Base-by-base conservation (phyloP, 2,797 vertebrate species). In the Catharus ustulatus region DNA sequence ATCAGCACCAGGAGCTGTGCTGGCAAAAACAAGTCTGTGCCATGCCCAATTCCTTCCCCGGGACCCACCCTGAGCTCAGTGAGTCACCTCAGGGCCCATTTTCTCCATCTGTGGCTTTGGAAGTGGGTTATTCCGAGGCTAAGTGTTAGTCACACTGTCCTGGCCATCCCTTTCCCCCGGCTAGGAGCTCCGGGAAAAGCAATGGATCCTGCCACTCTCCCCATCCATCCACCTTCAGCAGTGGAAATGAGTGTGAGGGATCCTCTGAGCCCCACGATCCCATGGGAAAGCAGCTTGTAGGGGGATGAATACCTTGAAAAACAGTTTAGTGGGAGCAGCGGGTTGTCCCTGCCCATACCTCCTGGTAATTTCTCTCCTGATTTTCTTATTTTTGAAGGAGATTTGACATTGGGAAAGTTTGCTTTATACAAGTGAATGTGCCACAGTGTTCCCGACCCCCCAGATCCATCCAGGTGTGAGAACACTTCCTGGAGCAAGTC, bases 391-490 rank as follows among this genome's bases (percentile, higher is more conserved):
- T 40, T 26, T 4, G 24, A 34, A 42, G 40, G 42, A 19, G 42
- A 36, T 6, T 10, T 38, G 49, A 45, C 10, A 13, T 7, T 38
- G 27, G 3, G 26, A 52, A 61, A 83, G 7, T 21, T 48, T 40
- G 1, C 1, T 43, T 61, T 71, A 42, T 4, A 26, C 15, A 5
- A 46, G 49, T 29, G 11, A 12, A 40, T 71, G 30, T 21, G 9
- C 24, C 16, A 0, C 4, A 14, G 23, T 1, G 0, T 87, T 94
- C 40, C 75, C 0, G 0, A 78, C 14, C 23, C 13, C 12, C 23
- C 13, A 10, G 23, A 15, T 10, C 67, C 52, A 12, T 5, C 38
- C 59, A 13, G 67, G 21, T 8, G 5, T 48, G 38, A 48, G 83
- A 87, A 79, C 29, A 59, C 2, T 24, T 42, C 3, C 13, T 4